Evolutionary conservation across 2,113 vertebrate species (phyloP), one percentile per base, ranked within the genome.

Genomic region (Octodon degus): DNA sequence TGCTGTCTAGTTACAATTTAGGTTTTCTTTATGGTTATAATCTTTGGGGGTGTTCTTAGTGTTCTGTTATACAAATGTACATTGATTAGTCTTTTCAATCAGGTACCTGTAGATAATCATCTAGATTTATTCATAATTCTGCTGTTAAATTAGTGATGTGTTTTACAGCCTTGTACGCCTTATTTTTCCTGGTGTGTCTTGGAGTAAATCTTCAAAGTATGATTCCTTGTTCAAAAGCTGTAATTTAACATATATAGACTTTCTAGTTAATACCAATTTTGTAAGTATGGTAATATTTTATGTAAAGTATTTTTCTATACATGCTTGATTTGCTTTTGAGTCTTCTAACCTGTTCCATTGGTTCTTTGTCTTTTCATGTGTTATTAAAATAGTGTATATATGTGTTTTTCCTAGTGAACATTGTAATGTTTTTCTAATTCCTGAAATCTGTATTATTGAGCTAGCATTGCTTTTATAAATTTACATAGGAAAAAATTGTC

Each of bases 391-490:
- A 60, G 34, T 60, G 10, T 82, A 24, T 30, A 16, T 83, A 2
- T 68, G 6, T 86, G 1, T 77, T 93, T 83, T 85, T 67, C 13
- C 12, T 37, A 81, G 11, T 50, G 63, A 91, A 19, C 24, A 25
- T 85, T 90, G 67, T 27, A 37, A 62, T 88, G 47, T 14, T 84
- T 85, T 86, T 70, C 40, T 86, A 77, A 85, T 62, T 81, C 50
- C 50, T 32, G 6, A 86, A 93, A 47, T 88, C 14, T 90, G 34
- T 94, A 55, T 93, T 88, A 68, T 30, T 65, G 37, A 37, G 25
- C 72, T 90, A 37, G 1, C 53, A 80, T 65, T 90, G 92, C 70
- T 83, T 83, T 92, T 93, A 50, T 63, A 40, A 85, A 74, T 81
- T 93, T 96, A 13, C 20, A 58, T 81, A 55, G 47, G 62, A 72